A percentile compares a stretch with the other conserved stretches of the same genome.
Conservation (phyloP, 2,113 vertebrate genomes). For the Bothrops jararaca region DNA sequence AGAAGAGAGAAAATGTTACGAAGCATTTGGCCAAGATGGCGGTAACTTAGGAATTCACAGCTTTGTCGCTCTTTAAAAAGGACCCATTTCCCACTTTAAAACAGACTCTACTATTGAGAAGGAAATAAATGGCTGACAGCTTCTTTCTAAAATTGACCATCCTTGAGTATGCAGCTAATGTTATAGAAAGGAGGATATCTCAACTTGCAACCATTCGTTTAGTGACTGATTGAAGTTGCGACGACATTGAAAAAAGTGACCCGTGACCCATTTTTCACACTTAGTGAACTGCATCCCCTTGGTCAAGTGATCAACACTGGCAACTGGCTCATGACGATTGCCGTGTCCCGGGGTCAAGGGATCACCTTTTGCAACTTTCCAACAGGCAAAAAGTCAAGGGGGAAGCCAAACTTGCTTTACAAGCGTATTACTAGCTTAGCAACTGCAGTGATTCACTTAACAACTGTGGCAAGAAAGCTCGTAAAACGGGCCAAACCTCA, state of each 20-base stretch:
- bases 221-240: background rate
- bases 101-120: background rate
- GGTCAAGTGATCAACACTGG: background rate
- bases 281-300: background rate
- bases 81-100: background rate
- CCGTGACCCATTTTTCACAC: background rate
- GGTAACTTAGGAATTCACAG: background rate
- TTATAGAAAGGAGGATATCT: background rate
- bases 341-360: too few relatives aligned
- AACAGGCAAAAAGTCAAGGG: background rate
- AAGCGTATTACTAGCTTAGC: background rate
- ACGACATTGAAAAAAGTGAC: background rate
- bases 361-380: background rate
- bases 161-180: background rate
- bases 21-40: background rate
- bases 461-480: background rate
- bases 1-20: slow-evolving; percentile 15
- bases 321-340: background rate
- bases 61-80: background rate
- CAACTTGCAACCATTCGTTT: background rate
- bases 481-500: background rate
- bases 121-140: background rate
- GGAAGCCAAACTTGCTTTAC: background rate
- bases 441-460: background rate
- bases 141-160: background rate